Percentiles rank a stretch among this genome's conserved stretches.
These are phyloP conservation scores for Noctua janthe DNA, from an alignment of 2,888 invertebrate genomes.

Conservation along the genomic window DNA sequence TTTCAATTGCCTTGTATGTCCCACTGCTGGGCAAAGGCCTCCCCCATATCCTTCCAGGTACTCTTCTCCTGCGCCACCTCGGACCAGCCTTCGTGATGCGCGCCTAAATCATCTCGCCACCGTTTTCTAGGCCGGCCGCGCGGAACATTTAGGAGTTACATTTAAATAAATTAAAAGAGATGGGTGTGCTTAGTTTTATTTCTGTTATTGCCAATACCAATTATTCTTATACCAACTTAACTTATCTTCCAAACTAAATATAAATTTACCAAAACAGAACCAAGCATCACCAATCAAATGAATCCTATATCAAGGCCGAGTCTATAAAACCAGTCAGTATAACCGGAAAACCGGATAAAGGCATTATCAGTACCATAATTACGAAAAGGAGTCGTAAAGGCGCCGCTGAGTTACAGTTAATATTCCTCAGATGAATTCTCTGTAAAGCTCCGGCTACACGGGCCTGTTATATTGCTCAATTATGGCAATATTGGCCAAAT, in stretches of 20 bases:
- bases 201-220: background rate
- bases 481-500: background rate
- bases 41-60: no score
- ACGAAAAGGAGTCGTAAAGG: slow-evolving; percentile 35
- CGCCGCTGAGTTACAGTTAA: slow-evolving; percentile 36
- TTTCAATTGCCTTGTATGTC: no score
- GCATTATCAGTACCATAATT: slow-evolving; percentile 49
- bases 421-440: slow-evolving; percentile 50
- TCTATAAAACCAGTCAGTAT: slow-evolving; percentile 34
- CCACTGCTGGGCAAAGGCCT: no score
- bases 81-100: no score
- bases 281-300: slow-evolving; percentile 11
- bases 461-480: background rate
- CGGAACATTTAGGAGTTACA: no score
- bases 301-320: slow-evolving; percentile 6
- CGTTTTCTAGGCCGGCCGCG: no score
- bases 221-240: background rate
- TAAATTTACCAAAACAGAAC: background rate
- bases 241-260: background rate
- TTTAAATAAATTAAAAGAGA: background rate
- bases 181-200: background rate
- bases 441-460: background rate
- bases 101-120: no score
- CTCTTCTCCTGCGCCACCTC: no score
- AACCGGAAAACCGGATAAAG: slow-evolving; percentile 23